phyloP scores from a whole-genome alignment of 2,888 invertebrate genomes.

The Lysandra bellargus region DNA sequence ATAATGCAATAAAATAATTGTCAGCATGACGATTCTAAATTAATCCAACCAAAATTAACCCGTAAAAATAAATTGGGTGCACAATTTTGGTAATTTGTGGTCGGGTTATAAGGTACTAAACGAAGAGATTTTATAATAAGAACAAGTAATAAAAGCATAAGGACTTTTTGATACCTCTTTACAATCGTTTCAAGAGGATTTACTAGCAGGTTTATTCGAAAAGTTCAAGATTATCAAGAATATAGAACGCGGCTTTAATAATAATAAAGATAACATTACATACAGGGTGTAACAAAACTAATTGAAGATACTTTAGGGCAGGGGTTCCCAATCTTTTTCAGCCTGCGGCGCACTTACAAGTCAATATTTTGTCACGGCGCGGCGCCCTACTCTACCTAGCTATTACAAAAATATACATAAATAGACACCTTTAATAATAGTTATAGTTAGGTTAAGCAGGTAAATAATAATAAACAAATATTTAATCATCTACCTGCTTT shows the following conservation, averaged over 20 bases:
- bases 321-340: too few species aligned
- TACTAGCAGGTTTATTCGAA: slow-evolving; percentile 11
- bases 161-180: slow-evolving; percentile 28
- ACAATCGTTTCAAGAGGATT: slow-evolving; percentile 21
- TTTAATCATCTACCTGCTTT: too few species aligned
- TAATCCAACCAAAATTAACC: background rate
- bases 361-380: too few species aligned
- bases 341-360: too few species aligned
- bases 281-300: too few species aligned
- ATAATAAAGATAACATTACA: slow-evolving; percentile 23
- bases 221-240: slow-evolving; percentile 22
- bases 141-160: background rate
- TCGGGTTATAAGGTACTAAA: slow-evolving; percentile 13
- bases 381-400: too few species aligned
- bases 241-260: slow-evolving; percentile 14
- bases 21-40: background rate
- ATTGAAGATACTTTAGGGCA: too few species aligned
- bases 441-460: too few species aligned
- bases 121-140: slow-evolving; percentile 18
- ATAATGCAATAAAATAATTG: background rate
- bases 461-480: too few species aligned
- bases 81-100: background rate
- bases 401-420: too few species aligned
- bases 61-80: slow-evolving; percentile 17
- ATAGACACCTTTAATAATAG: too few species aligned